phyloP scores from a whole-genome alignment of 2,113 vertebrate genomes.

The Astatoreochromis straeleni region DNA sequence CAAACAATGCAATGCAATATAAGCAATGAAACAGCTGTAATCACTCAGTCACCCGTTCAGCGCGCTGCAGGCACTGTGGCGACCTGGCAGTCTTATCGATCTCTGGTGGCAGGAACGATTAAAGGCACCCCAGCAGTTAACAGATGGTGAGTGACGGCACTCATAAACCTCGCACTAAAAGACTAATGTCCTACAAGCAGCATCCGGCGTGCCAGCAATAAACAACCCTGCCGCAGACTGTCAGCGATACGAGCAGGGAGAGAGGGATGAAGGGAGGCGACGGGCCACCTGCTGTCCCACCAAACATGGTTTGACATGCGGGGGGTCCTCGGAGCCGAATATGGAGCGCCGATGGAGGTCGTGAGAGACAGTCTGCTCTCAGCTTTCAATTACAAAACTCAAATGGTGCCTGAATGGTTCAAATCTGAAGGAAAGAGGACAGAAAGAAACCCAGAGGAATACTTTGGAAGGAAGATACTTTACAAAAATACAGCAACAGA shows the following conservation, averaged over 20 bases:
- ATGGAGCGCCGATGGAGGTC: constrained; percentile 9
- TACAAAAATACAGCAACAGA: neutral
- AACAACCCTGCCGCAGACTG: constrained; percentile 15
- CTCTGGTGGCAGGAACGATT: constrained; percentile 1
- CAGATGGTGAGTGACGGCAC: constrained; percentile 44
- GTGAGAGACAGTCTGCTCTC: neutral
- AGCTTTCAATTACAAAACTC: neutral
- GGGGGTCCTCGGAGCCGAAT: neutral
- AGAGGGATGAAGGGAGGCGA: neutral
- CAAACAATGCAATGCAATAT: constrained; percentile 32
- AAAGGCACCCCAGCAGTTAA: constrained; percentile 26
- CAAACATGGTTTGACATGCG: neutral
- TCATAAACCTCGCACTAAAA: constrained; percentile 42
- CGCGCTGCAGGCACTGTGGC: neutral
- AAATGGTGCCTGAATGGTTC: neutral
- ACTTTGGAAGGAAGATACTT: neutral
- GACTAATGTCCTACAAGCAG: constrained; percentile 47
- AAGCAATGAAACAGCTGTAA: constrained; percentile 36
- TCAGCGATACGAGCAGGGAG: neutral
- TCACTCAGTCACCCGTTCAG: constrained; percentile 35
- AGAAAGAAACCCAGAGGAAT: neutral
- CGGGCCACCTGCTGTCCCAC: constrained; percentile 3
- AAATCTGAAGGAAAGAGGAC: neutral
- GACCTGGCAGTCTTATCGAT: constrained; percentile 16
- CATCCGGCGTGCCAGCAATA: neutral